A percentile compares a stretch with the other conserved stretches of the same genome.
Evolutionary conservation across 2,113 vertebrate species (phyloP).

Genomic region (Caloenas nicobarica): DNA sequence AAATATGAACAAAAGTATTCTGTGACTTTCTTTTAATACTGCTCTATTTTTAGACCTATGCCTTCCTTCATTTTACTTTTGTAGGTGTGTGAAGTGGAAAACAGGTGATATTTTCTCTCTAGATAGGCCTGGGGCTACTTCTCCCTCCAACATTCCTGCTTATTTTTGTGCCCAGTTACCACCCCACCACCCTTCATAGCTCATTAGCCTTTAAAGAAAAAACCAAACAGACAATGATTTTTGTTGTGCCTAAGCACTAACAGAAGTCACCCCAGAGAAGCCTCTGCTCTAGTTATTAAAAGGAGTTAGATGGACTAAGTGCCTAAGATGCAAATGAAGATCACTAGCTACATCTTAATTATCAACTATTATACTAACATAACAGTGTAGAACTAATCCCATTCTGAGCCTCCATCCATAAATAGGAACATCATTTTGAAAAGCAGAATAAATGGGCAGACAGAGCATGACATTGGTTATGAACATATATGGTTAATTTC

Average conservation of each 20-base stretch:
- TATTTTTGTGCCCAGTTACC: not conserved
- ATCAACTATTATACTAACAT: not conserved
- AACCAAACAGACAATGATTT: not conserved
- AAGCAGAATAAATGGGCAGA: not conserved
- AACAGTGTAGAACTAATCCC: not conserved
- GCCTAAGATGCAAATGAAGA: not conserved
- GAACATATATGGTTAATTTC: not conserved
- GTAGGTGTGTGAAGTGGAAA: not conserved
- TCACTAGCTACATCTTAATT: not conserved
- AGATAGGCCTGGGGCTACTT: not conserved
- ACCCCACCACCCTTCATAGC: not conserved
- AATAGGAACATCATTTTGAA: not conserved
- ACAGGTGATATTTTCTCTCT: not conserved
- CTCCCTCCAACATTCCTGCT: not conserved
- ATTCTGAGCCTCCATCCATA: not conserved
- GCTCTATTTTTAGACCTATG: not conserved
- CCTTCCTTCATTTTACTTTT: not conserved
- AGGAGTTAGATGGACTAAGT: not conserved
- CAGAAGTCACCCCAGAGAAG: not conserved
- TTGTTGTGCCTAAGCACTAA: not conserved
- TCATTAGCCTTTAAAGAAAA: not conserved
- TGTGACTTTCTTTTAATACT: not conserved
- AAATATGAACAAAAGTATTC: slow-evolving; percentile 23
- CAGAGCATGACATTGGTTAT: not conserved
- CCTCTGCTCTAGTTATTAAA: not conserved